These are phyloP conservation scores for Erithacus rubecula DNA, from an alignment of 2,797 vertebrate species.

Conservation along the genomic window DNA sequence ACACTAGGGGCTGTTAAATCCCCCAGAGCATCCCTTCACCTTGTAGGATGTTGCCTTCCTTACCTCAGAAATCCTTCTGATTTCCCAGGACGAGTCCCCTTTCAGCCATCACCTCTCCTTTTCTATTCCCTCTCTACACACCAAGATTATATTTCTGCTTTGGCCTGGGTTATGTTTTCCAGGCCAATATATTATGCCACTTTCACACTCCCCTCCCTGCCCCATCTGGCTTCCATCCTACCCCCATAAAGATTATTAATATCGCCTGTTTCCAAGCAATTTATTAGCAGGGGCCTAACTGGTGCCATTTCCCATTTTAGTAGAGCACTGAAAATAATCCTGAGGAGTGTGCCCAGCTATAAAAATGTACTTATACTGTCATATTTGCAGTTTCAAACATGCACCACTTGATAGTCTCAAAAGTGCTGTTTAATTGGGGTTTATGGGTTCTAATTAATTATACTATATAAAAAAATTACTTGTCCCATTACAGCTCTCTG, in stretches of 20 bases:
- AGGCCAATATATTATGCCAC: conserved; percentile 49
- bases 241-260: conserved; percentile 70
- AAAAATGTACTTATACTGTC: conserved; percentile 71
- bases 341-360: conserved; percentile 66
- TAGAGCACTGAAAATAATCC: conserved; percentile 65
- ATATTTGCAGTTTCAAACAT: conserved; percentile 67
- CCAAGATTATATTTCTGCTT: conserved; percentile 21
- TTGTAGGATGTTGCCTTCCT: neutral
- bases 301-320: conserved; percentile 69
- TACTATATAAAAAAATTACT: conserved; percentile 61
- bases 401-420: conserved; percentile 71
- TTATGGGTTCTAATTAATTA: conserved; percentile 74
- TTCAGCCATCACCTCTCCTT: neutral
- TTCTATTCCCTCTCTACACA: neutral
- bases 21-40: neutral
- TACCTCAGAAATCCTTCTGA: neutral
- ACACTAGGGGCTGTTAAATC: neutral
- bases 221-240: conserved; percentile 56
- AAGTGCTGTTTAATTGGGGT: conserved; percentile 74
- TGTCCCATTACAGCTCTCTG: conserved; percentile 64
- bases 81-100: neutral
- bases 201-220: conserved; percentile 19
- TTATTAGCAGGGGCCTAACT: conserved; percentile 68
- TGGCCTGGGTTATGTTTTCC: conserved; percentile 48
- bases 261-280: conserved; percentile 51